Evolutionary conservation across 2,113 vertebrate genomes (phyloP).

Genomic region (Ellobius talpinus): DNA sequence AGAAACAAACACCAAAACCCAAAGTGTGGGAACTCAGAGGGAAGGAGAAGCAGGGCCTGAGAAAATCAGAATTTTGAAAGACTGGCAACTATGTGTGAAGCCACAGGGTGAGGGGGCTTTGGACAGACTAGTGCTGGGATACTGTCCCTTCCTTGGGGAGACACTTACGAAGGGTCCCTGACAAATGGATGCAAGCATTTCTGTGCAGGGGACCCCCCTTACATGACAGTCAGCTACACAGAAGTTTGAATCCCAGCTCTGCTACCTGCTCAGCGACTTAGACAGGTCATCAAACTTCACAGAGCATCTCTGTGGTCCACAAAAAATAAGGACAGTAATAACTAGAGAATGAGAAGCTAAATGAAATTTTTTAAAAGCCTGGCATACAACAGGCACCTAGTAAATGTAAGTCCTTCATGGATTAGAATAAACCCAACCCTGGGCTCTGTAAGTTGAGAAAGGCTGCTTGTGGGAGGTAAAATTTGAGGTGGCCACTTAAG

Average conservation of each 20-base stretch:
- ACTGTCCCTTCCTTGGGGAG: neutral
- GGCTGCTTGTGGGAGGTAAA: neutral
- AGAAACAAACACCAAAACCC: slow-evolving; percentile 42
- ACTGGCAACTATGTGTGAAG: neutral
- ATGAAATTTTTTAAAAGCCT: slow-evolving; percentile 22
- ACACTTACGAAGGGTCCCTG: slow-evolving; percentile 2
- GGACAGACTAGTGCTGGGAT: neutral
- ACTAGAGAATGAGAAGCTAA: slow-evolving; percentile 47
- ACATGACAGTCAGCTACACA: neutral
- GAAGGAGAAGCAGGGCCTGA: neutral
- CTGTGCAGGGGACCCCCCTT: neutral
- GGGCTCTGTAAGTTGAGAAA: slow-evolving; percentile 37
- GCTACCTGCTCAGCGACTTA: neutral
- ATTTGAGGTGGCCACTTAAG: neutral
- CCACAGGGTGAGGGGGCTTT: neutral
- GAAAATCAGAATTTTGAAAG: neutral
- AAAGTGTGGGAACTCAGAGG: slow-evolving; percentile 32
- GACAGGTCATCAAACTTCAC: slow-evolving; percentile 23
- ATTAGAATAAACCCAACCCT: slow-evolving; percentile 33
- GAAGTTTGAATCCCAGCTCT: slow-evolving; percentile 56
- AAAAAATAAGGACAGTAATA: slow-evolving; percentile 42
- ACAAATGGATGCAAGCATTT: slow-evolving; percentile 40
- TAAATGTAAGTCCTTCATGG: neutral
- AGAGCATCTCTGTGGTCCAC: slow-evolving; percentile 31
- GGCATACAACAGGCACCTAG: neutral